Evolutionary conservation across 2,888 invertebrate genomes (phyloP), one percentile per base, ranked within the genome.

Genomic region (Harpalus rufipes): DNA sequence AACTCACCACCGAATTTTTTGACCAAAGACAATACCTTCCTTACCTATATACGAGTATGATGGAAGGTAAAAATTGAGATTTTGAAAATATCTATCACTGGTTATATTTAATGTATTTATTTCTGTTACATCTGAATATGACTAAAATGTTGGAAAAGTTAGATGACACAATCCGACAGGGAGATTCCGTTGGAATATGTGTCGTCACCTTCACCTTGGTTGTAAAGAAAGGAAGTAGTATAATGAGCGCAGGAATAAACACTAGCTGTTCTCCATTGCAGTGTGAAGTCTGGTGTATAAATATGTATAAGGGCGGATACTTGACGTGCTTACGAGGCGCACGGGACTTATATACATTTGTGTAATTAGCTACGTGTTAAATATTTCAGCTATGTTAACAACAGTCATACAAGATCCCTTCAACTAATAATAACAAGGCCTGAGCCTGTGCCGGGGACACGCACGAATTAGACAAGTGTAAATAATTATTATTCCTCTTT

Each of bases 291-390:
- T 81, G 44, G 68, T 68, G 59, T 56, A 81, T 81, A 81, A 81
- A 81, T 81, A 81, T 81, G 81, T 72, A 81, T 81, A 81, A 81
- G 81, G 51, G 44, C 41, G 18, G 65, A 81, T 81, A 65, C 81
- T 81, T 81, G 65, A 81, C 65, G 65, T 65, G 81, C 81, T 83
- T 83, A 76, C 83, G 83, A 76, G 83, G 65, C 83, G 83, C 76
- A 10, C 44, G 83, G 76, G 78, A 84, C 51, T 32, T 65, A 84
- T 76, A 65, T 56, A 84, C 84, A 78, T 84, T 84, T 84, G 84
- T 84, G 84, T 84, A 84, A 84, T 84, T 84, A 84, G 78, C 84
- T 65, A 65, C 78, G 83, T 83, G 83, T 83, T 83, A 83, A 83
- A 83, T 83, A 83, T 83, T 83, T 83, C 74, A 83, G 83, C 74